These are phyloP conservation scores for Eclectus roratus DNA, from an alignment of 2,113 vertebrate genomes.

Conservation along the genomic window DNA sequence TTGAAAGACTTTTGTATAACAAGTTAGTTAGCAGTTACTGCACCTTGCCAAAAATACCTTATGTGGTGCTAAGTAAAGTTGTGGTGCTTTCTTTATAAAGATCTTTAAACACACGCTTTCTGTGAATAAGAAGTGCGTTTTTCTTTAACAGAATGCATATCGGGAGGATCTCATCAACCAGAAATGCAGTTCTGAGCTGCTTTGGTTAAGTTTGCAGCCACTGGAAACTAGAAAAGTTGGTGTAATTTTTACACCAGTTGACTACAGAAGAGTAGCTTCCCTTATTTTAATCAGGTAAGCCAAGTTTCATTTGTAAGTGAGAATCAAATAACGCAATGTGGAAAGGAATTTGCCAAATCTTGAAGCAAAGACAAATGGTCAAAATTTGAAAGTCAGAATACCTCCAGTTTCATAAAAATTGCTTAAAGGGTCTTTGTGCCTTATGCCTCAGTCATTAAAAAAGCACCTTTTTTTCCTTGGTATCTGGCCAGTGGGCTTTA, in stretches of 20 bases:
- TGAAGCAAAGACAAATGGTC: not conserved
- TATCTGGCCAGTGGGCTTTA: not conserved
- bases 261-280: slow-evolving; percentile 87
- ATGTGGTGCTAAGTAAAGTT: not conserved
- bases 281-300: slow-evolving; percentile 89
- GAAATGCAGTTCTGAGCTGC: slow-evolving; percentile 61
- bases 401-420: not conserved
- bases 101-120: not conserved
- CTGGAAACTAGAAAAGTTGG: slow-evolving; percentile 85
- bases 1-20: not conserved
- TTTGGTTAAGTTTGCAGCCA: slow-evolving; percentile 84
- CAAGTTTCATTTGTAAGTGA: not conserved
- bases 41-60: not conserved
- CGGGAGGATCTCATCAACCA: slow-evolving; percentile 30
- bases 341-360: not conserved
- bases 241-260: slow-evolving; percentile 86
- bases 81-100: not conserved
- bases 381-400: not conserved
- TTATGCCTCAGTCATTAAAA: not conserved
- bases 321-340: not conserved
- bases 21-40: not conserved
- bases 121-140: not conserved
- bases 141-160: slow-evolving; percentile 47
- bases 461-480: not conserved
- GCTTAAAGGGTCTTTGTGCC: not conserved